Percentiles rank a stretch among this genome's conserved stretches.
phyloP scores from a whole-genome alignment of 1,140 invertebrate species.

The Solenopsis invicta region DNA sequence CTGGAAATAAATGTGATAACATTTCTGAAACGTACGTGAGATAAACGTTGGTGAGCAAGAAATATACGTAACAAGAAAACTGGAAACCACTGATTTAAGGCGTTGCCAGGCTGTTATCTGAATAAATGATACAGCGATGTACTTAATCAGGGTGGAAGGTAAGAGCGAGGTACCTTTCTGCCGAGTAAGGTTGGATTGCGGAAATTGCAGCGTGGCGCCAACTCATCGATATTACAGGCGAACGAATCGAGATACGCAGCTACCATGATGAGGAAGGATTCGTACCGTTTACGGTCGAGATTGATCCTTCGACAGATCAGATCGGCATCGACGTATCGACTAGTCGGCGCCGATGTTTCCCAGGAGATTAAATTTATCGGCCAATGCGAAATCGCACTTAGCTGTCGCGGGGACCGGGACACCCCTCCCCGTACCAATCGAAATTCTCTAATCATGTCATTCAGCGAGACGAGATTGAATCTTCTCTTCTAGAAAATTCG shows the following conservation, averaged over 20 bases:
- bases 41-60: not conserved
- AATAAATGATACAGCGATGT: constrained; percentile 32
- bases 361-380: constrained; percentile 50
- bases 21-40: not conserved
- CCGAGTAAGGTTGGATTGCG: constrained; percentile 17
- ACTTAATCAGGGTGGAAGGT: constrained; percentile 18
- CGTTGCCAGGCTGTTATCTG: constrained; percentile 15
- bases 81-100: constrained; percentile 7
- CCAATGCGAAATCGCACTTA: constrained; percentile 51
- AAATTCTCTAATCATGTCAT: constrained; percentile 40
- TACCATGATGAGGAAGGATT: not conserved
- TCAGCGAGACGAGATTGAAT: constrained; percentile 20
- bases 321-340: constrained; percentile 52
- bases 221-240: constrained; percentile 59
- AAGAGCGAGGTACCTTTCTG: constrained; percentile 23
- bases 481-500: not conserved
- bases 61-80: not conserved
- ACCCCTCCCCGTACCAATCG: not conserved
- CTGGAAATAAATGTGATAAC: not conserved
- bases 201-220: constrained; percentile 40
- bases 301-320: constrained; percentile 36
- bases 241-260: constrained; percentile 47
- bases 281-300: constrained; percentile 16
- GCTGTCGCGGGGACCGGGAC: constrained; percentile 29
- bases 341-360: constrained; percentile 22